Evolutionary conservation across 2,113 vertebrate species (phyloP).

Genomic region (Gnathonemus echidnorhynchus): DNA sequence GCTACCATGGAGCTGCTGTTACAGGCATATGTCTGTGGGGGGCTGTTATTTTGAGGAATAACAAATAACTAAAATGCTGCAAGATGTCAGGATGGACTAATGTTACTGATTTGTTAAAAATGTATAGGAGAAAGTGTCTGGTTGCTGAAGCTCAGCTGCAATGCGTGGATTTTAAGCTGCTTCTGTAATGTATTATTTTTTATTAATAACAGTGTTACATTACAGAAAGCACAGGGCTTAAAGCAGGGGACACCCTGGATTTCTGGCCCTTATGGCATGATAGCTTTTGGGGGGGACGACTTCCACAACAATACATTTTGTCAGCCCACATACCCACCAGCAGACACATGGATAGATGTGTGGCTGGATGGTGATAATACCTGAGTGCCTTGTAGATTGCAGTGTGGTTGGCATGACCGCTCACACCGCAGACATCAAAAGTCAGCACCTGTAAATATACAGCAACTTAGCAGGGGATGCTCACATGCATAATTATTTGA

Average conservation of each 20-base stretch:
- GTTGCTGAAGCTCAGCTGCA: background rate
- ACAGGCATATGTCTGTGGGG: background rate
- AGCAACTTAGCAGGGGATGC: background rate
- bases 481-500: background rate
- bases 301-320: background rate
- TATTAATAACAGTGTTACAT: background rate
- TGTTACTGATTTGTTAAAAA: background rate
- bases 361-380: constrained; percentile 50
- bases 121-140: background rate
- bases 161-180: background rate
- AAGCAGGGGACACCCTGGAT: background rate
- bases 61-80: background rate
- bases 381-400: constrained; percentile 73
- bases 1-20: background rate
- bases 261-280: background rate
- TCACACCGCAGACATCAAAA: constrained; percentile 84
- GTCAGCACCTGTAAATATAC: constrained; percentile 78
- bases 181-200: background rate
- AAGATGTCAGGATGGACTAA: background rate
- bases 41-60: background rate
- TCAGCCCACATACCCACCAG: background rate
- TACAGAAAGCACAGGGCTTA: background rate
- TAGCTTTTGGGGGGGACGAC: background rate
- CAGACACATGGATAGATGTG: background rate
- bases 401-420: constrained; percentile 81